These are phyloP conservation scores for Gasterosteus nipponicus DNA, from an alignment of 2,113 vertebrate species.

Conservation along the genomic window DNA sequence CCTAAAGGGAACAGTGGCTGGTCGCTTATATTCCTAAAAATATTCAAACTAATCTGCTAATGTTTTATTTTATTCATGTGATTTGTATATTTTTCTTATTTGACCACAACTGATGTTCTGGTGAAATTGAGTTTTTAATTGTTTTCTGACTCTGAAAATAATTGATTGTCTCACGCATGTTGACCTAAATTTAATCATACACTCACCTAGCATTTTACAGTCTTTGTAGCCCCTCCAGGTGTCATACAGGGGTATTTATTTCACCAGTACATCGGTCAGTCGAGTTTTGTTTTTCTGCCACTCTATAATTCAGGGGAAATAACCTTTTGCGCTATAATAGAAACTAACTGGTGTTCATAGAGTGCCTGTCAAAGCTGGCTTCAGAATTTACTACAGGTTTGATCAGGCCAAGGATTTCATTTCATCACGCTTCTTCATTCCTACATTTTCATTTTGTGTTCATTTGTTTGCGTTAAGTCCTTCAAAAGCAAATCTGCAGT, in stretches of 20 bases:
- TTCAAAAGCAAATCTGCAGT: not conserved
- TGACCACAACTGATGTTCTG: not conserved
- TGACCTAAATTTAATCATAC: not conserved
- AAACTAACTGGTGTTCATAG: slow-evolving; percentile 18
- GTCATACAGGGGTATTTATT: not conserved
- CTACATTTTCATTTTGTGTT: slow-evolving; percentile 5
- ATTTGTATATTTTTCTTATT: not conserved
- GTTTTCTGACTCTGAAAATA: not conserved
- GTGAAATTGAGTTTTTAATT: not conserved
- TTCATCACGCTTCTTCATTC: slow-evolving; percentile 66
- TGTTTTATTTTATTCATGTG: not conserved
- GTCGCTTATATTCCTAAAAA: not conserved
- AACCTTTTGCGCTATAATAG: slow-evolving; percentile 26
- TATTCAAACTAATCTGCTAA: not conserved
- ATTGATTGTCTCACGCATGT: not conserved
- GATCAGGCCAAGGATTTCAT: slow-evolving; percentile 30
- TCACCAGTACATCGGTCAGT: not conserved
- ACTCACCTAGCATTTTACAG: not conserved
- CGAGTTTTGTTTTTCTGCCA: not conserved
- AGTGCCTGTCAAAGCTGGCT: slow-evolving; percentile 35
- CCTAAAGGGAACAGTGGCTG: not conserved
- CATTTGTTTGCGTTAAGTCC: not conserved
- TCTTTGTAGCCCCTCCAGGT: not conserved
- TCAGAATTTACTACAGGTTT: slow-evolving; percentile 30
- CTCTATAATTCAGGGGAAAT: slow-evolving; percentile 3